Conservation (phyloP, 2,797 vertebrate species). For the Carapus acus region DNA sequence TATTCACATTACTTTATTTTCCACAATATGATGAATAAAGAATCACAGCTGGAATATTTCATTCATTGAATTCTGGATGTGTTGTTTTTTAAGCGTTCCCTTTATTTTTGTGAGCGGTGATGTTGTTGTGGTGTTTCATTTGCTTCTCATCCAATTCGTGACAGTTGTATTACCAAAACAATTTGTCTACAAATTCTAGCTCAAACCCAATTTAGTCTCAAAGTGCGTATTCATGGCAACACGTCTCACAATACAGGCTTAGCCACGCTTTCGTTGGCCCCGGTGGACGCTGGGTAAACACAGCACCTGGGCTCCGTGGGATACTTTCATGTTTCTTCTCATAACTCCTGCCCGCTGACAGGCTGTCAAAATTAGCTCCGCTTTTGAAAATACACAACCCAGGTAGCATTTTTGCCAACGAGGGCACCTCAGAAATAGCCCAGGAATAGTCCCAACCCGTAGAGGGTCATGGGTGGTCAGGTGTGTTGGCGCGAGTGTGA, state of each 20-base stretch:
- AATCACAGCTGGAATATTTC: too few species aligned
- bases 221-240: slow-evolving; percentile 35
- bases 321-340: slow-evolving; percentile 44
- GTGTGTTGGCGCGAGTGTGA: slow-evolving; percentile 6
- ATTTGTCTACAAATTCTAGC: slow-evolving; percentile 8
- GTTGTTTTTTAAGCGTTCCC: too few species aligned
- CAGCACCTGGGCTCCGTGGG: slow-evolving; percentile 13
- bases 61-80: too few species aligned
- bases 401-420: slow-evolving; percentile 24
- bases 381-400: slow-evolving; percentile 23
- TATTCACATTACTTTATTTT: too few species aligned
- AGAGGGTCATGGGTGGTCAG: slow-evolving; percentile 10
- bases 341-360: slow-evolving; percentile 9
- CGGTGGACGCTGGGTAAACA: slow-evolving; percentile 31
- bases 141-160: slow-evolving; percentile 16
- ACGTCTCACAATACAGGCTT: slow-evolving; percentile 18
- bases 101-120: too few species aligned
- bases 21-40: too few species aligned
- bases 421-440: not conserved
- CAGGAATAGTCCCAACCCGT: slow-evolving; percentile 15
- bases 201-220: slow-evolving; percentile 26
- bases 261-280: slow-evolving; percentile 5
- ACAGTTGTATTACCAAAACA: slow-evolving; percentile 22
- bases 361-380: slow-evolving; percentile 25
- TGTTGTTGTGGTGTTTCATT: too few species aligned